Evolutionary conservation across 2,888 invertebrate species (phyloP).

Genomic region (Cataglyphis cursor): DNA sequence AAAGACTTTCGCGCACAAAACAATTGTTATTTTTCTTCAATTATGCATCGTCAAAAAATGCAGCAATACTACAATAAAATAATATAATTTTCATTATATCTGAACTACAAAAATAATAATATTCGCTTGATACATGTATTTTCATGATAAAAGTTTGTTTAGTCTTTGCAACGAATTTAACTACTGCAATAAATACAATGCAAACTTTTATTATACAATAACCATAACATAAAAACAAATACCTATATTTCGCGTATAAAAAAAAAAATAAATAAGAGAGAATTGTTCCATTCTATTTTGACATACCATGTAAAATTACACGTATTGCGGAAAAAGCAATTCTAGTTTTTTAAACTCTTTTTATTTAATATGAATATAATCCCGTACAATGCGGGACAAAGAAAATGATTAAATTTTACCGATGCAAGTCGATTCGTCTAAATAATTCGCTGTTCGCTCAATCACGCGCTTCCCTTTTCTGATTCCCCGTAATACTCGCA

Average conservation of each 20-base stretch:
- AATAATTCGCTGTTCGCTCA: slow-evolving; percentile 28
- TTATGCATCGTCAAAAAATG: background rate
- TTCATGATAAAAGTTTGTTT: slow-evolving; percentile 1
- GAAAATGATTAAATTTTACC: slow-evolving; percentile 18
- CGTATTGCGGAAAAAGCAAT: background rate
- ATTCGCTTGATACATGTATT: background rate
- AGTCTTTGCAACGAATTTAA: background rate
- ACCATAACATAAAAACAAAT: slow-evolving; percentile 22
- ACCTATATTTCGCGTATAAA: background rate
- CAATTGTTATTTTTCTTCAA: background rate
- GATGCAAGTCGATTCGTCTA: slow-evolving; percentile 18
- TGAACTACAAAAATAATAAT: background rate
- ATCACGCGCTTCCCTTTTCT: background rate
- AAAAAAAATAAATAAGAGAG: background rate
- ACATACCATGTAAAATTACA: background rate
- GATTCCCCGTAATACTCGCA: background rate
- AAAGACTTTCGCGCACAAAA: background rate
- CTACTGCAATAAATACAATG: background rate
- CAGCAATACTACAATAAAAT: background rate
- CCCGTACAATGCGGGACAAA: background rate
- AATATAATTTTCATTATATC: slow-evolving; percentile 8
- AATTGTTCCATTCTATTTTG: slow-evolving; percentile 13
- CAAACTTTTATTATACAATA: background rate
- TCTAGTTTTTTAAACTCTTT: background rate
- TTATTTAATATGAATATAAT: slow-evolving; percentile 15